phyloP scores from a whole-genome alignment of 2,797 vertebrate species.

The Sebastes goodei region DNA sequence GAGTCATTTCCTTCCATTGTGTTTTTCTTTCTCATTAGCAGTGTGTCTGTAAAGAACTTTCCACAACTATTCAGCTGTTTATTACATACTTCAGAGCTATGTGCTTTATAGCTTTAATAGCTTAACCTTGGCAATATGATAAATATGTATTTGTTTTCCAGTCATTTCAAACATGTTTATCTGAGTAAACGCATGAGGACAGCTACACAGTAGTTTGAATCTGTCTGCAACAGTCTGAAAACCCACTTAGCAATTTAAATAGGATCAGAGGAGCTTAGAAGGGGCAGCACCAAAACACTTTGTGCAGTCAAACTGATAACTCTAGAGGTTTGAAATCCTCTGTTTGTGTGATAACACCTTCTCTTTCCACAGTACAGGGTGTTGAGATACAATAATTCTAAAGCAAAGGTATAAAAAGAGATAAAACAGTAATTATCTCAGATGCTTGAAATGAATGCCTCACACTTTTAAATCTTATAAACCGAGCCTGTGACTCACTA shows the following conservation, averaged over 20 bases:
- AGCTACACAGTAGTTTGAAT: constrained; percentile 26
- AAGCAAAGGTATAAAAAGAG: constrained; percentile 35
- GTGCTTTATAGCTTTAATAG: neutral
- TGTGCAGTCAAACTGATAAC: constrained; percentile 69
- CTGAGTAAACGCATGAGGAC: constrained; percentile 12
- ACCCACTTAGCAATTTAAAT: constrained; percentile 68
- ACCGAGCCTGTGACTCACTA: constrained; percentile 1
- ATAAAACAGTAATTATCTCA: constrained; percentile 59
- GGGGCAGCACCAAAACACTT: constrained; percentile 65
- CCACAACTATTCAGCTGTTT: neutral
- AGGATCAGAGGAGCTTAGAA: constrained; percentile 69
- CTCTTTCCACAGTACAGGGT: constrained; percentile 31
- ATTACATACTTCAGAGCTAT: neutral
- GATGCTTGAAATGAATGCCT: constrained; percentile 53
- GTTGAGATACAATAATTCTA: constrained; percentile 35
- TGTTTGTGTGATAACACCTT: constrained; percentile 57
- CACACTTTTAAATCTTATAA: constrained; percentile 43
- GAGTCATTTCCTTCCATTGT: neutral
- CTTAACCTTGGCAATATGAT: neutral
- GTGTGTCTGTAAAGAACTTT: neutral
- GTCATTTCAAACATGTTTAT: constrained; percentile 21
- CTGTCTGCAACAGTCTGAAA: constrained; percentile 45
- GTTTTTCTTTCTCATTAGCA: neutral
- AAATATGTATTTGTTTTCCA: constrained; percentile 35
- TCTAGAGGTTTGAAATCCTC: constrained; percentile 59